These are phyloP conservation scores for Cantharis flavilabris DNA, from an alignment of 2,888 invertebrate species.

Conservation along the genomic window DNA sequence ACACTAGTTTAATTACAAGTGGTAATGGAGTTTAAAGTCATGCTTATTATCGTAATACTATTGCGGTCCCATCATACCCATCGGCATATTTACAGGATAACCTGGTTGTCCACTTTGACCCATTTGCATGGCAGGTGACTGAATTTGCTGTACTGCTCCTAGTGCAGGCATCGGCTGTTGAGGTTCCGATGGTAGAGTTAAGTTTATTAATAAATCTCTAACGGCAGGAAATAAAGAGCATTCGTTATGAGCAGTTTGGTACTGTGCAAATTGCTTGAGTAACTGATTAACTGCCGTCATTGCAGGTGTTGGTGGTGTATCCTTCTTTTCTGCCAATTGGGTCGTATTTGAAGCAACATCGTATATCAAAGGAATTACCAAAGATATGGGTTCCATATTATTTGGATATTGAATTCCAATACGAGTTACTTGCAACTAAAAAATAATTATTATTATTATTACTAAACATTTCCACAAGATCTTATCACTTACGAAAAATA, in stretches of 20 bases:
- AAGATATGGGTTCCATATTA: conserved; percentile 68
- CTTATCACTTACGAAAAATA: conserved; percentile 80
- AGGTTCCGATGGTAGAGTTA: conserved; percentile 79
- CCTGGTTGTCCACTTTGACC: conserved; percentile 56
- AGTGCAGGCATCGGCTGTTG: conserved; percentile 59
- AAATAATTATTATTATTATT: conserved; percentile 27
- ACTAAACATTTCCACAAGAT: neutral
- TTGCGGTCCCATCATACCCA: conserved; percentile 54
- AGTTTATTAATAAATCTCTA: conserved; percentile 82
- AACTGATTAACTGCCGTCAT: conserved; percentile 67
- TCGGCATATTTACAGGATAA: conserved; percentile 53
- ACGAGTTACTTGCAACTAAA: conserved; percentile 75
- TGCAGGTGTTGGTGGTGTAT: conserved; percentile 64
- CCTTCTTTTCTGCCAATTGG: conserved; percentile 83
- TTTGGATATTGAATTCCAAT: conserved; percentile 64
- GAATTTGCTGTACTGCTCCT: conserved; percentile 60
- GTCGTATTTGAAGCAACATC: conserved; percentile 86
- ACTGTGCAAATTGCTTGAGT: conserved; percentile 76
- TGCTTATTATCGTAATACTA: conserved; percentile 30
- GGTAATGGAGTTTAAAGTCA: neutral
- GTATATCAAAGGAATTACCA: conserved; percentile 89
- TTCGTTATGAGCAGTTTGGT: conserved; percentile 69
- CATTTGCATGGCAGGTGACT: conserved; percentile 63
- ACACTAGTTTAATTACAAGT: neutral
- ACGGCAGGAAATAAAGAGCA: conserved; percentile 92